phyloP scores from a whole-genome alignment of 2,797 vertebrate species.

The Mus caroli region DNA sequence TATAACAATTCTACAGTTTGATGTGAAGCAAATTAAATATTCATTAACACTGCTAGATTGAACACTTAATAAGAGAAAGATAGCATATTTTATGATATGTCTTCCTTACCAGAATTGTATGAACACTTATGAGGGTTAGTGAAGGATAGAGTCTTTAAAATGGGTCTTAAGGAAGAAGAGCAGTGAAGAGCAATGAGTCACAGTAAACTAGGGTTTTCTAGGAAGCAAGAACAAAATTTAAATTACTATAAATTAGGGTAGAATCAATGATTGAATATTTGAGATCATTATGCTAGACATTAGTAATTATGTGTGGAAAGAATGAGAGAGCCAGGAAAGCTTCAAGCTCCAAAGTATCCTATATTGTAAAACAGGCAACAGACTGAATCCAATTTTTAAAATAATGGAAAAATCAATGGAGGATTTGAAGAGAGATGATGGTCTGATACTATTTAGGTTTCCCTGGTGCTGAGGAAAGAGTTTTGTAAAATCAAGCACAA shows the following conservation, averaged over 20 bases:
- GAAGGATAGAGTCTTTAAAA: neutral
- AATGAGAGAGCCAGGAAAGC: neutral
- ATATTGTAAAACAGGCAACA: neutral
- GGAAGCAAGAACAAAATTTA: neutral
- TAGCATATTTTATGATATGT: neutral
- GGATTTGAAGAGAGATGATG: neutral
- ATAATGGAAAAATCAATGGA: neutral
- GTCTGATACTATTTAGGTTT: constrained; percentile 1
- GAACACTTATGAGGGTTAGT: neutral
- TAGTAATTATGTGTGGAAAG: neutral
- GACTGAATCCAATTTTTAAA: neutral
- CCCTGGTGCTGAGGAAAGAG: neutral
- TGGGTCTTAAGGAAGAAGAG: neutral
- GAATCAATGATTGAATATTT: neutral
- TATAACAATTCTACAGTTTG: neutral
- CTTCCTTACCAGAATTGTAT: neutral
- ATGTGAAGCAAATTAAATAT: neutral
- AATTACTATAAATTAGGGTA: neutral
- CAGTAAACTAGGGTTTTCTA: neutral
- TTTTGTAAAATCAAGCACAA: neutral
- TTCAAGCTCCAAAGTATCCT: neutral
- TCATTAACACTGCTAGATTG: neutral
- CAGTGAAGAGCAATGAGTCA: neutral
- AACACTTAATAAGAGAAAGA: neutral
- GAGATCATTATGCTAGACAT: neutral